Evolutionary conservation across 64 coral and sea anemone species (phyloP).

Genomic region (Stichodactyla helianthus): DNA sequence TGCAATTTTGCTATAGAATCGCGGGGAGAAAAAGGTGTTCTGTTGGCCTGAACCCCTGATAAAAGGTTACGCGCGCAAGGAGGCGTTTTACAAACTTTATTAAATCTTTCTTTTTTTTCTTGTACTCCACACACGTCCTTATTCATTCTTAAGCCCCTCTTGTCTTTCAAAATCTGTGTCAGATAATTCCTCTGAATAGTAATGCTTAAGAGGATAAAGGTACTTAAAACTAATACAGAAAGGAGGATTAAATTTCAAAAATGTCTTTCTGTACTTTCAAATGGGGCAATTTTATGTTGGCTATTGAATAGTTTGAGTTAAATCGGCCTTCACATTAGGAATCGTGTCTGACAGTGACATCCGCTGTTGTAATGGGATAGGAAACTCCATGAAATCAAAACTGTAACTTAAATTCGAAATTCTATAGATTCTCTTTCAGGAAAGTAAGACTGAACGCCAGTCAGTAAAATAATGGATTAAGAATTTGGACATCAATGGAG

Average conservation of each 20-base stretch:
- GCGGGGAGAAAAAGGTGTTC: not conserved
- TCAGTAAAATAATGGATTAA: not conserved
- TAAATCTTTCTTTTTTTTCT: not conserved
- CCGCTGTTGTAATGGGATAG: not conserved
- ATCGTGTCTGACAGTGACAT: not conserved
- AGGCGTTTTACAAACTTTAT: constrained; percentile 15
- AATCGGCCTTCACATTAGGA: constrained; percentile 1
- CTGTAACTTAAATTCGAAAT: not conserved
- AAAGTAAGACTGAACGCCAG: not conserved
- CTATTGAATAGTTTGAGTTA: not conserved
- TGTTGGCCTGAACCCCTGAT: not conserved
- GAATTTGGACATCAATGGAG: too few species aligned
- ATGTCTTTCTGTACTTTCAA: not conserved
- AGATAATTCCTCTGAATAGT: constrained; percentile 14
- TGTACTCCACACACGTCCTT: not conserved
- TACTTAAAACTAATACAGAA: constrained; percentile 5
- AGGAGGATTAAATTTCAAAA: constrained; percentile 18
- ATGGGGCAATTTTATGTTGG: not conserved
- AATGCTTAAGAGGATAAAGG: constrained; percentile 18
- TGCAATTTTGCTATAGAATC: not conserved
- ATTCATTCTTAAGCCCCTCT: not conserved
- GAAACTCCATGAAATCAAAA: constrained; percentile 23
- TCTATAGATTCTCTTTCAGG: not conserved
- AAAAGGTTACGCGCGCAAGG: not conserved
- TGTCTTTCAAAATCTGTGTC: not conserved